Conservation (phyloP, 2,888 invertebrate species). For the Rhimphoctona megacephalus region DNA sequence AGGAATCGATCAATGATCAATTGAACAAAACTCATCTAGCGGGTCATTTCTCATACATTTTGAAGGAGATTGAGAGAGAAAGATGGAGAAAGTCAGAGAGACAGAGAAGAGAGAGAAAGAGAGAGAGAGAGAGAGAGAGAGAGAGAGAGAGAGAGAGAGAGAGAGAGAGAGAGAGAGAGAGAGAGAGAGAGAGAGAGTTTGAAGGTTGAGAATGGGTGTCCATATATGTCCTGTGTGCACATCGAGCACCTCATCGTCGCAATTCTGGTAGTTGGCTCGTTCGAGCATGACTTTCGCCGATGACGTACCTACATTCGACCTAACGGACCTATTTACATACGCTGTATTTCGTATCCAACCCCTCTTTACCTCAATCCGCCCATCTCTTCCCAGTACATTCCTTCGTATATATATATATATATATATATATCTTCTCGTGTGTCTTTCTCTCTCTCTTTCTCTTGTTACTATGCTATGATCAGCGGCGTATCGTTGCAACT, state of each 20-base stretch:
- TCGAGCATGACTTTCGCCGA: constrained; percentile 48
- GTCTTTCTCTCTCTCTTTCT: background rate
- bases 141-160: background rate
- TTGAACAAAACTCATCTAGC: constrained; percentile 43
- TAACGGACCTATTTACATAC: constrained; percentile 69
- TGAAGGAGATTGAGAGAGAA: constrained; percentile 13
- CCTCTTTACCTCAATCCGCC: constrained; percentile 51
- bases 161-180: background rate
- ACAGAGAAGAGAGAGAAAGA: background rate
- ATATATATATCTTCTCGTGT: background rate
- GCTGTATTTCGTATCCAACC: constrained; percentile 42
- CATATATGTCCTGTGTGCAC: constrained; percentile 13
- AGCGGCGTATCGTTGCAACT: constrained; percentile 38
- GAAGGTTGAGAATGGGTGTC: constrained; percentile 18
- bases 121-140: background rate
- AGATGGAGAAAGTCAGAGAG: background rate
- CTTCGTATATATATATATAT: constrained; percentile 36
- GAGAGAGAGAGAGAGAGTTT: constrained; percentile 5
- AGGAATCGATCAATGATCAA: constrained; percentile 53
- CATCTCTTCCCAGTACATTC: constrained; percentile 52
- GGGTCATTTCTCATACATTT: constrained; percentile 14
- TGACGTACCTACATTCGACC: constrained; percentile 59
- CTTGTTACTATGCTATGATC: constrained; percentile 25
- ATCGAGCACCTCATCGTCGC: constrained; percentile 51
- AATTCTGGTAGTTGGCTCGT: constrained; percentile 54